These are phyloP conservation scores for Conus betulinus DNA, from an alignment of 1,140 invertebrate species.

Conservation along the genomic window DNA sequence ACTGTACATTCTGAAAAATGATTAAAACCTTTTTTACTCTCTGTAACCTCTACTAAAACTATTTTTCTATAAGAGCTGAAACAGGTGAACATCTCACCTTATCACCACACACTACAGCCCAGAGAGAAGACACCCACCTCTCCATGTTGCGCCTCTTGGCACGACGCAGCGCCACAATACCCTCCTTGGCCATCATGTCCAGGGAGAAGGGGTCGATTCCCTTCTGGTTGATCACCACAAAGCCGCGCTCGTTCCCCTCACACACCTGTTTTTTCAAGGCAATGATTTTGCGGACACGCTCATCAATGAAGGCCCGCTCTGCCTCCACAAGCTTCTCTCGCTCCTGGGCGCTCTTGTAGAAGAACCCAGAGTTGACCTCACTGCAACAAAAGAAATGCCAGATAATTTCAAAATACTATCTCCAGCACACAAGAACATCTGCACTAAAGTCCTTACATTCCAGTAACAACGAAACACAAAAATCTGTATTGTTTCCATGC, in stretches of 20 bases:
- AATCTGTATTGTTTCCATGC: too few relatives aligned
- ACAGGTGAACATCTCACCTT: too few relatives aligned
- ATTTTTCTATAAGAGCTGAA: too few relatives aligned
- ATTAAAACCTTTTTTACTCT: neutral
- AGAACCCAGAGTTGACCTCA: slow-evolving; percentile 98
- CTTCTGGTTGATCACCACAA: slow-evolving; percentile 99
- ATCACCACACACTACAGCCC: too few relatives aligned
- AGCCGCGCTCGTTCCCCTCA: slow-evolving; percentile 77
- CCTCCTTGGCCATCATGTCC: slow-evolving; percentile 96
- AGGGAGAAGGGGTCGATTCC: slow-evolving; percentile 98
- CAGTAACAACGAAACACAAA: too few relatives aligned
- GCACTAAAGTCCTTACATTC: too few relatives aligned
- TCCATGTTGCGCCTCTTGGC: slow-evolving; percentile 99
- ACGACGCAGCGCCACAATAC: slow-evolving; percentile 93
- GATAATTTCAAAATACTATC: too few relatives aligned
- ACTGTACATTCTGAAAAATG: neutral
- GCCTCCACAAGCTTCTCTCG: slow-evolving; percentile 95
- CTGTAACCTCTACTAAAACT: neutral
- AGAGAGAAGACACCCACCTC: slow-evolving; percentile 71
- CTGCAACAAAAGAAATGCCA: slow-evolving; percentile 68
- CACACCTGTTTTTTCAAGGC: slow-evolving; percentile 96
- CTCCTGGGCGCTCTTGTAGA: slow-evolving; percentile 97
- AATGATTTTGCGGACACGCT: slow-evolving; percentile 96
- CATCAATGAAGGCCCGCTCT: slow-evolving; percentile 97
- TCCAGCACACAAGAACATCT: too few relatives aligned